Evolutionary conservation across 2,113 vertebrate genomes (phyloP).

Genomic region (Actinemys pallida): DNA sequence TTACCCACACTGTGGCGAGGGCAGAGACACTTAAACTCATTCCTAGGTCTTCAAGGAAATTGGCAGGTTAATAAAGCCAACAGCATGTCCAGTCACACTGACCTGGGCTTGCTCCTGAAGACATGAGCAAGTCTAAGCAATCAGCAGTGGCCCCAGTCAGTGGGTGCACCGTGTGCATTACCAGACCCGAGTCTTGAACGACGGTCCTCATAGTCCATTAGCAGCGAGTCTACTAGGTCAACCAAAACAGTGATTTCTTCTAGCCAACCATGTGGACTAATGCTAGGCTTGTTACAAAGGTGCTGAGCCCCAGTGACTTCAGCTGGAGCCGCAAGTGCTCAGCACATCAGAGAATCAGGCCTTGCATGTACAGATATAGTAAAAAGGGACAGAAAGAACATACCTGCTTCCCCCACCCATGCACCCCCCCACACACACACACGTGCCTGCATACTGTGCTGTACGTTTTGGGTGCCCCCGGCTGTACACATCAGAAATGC

Average conservation of each 20-base stretch:
- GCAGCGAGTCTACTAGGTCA: neutral
- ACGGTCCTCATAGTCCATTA: neutral
- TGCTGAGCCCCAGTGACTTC: neutral
- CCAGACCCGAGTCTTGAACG: neutral
- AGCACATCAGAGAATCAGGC: neutral
- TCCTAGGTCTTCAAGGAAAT: accelerated
- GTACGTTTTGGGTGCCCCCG: accelerated
- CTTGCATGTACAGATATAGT: accelerated
- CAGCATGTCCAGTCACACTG: accelerated
- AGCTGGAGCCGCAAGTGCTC: neutral
- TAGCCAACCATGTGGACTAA: neutral
- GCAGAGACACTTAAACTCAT: accelerated
- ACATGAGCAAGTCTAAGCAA: neutral
- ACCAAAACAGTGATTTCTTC: neutral
- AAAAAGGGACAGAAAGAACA: neutral
- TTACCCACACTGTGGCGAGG: neutral
- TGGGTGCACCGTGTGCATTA: neutral
- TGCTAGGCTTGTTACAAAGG: neutral
- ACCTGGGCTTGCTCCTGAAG: no score
- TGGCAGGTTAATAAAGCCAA: neutral
- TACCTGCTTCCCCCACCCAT: neutral
- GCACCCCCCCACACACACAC: neutral
- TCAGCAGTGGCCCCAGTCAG: neutral
- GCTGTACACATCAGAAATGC: neutral
- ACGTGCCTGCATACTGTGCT: neutral